A percentile compares a stretch with the other conserved stretches of the same genome.
These are phyloP conservation scores for Synanthedon andrenaeformis DNA, from an alignment of 2,888 invertebrate species.

Conservation along the genomic window DNA sequence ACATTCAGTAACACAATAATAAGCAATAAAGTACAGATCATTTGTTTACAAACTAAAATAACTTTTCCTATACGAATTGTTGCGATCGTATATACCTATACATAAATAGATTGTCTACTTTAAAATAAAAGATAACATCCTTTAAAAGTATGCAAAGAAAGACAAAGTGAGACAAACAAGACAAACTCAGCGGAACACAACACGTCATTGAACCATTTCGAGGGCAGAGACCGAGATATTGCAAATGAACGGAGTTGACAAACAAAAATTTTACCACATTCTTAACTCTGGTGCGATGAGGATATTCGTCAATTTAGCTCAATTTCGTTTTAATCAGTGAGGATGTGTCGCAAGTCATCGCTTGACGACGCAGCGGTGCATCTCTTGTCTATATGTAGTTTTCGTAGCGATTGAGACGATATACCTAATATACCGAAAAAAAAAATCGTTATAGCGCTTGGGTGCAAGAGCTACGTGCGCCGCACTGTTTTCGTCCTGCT, in stretches of 20 bases:
- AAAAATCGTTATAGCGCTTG: too few relatives aligned
- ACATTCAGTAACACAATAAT: too few relatives aligned
- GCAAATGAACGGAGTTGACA: conserved; percentile 10
- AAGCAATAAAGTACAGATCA: too few relatives aligned
- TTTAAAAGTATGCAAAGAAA: conserved; percentile 1
- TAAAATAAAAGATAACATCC: too few relatives aligned
- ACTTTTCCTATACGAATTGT: too few relatives aligned
- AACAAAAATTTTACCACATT: conserved; percentile 16
- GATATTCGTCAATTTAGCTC: conserved; percentile 21
- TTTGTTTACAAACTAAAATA: too few relatives aligned
- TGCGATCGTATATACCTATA: too few relatives aligned
- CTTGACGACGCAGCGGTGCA: neutral
- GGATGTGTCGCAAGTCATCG: neutral
- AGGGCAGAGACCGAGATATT: conserved; percentile 20
- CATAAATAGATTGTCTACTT: too few relatives aligned
- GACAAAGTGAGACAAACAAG: neutral
- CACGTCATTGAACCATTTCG: conserved; percentile 38
- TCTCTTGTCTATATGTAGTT: neutral
- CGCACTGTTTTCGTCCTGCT: too few relatives aligned
- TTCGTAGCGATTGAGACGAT: too few relatives aligned
- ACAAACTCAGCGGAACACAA: conserved; percentile 10
- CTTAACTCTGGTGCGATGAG: conserved; percentile 12
- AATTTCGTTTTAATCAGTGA: conserved; percentile 17
- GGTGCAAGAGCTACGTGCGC: too few relatives aligned
- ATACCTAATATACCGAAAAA: too few relatives aligned